These are phyloP conservation scores for Monopterus albus DNA, from an alignment of 2,113 vertebrate species.

Conservation along the genomic window DNA sequence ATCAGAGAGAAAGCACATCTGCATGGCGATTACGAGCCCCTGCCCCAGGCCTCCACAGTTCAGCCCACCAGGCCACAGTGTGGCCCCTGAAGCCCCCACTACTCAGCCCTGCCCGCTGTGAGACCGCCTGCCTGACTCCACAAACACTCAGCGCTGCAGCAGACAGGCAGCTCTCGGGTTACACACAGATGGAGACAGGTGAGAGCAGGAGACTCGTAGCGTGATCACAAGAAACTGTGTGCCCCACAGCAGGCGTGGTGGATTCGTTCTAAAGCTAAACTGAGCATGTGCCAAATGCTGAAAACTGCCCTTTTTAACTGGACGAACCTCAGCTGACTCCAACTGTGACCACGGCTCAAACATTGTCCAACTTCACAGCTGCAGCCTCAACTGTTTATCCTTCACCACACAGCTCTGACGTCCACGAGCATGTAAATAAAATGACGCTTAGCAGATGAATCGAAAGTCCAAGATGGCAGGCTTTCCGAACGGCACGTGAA, in stretches of 20 bases:
- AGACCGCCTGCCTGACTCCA: conserved; percentile 39
- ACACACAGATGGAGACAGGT: conserved; percentile 21
- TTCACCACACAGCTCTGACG: conserved; percentile 29
- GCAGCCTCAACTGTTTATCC: conserved; percentile 37
- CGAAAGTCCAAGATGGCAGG: background rate
- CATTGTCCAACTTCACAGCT: conserved; percentile 39
- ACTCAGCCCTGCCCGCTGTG: background rate
- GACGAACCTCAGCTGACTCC: background rate
- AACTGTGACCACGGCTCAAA: background rate
- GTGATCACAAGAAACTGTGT: no score
- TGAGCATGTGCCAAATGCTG: background rate
- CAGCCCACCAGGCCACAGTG: background rate
- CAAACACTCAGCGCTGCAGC: conserved; percentile 6
- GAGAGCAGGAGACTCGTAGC: background rate
- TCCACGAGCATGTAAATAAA: conserved; percentile 55
- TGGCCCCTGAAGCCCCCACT: background rate
- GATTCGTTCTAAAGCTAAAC: background rate
- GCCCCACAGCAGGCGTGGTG: background rate
- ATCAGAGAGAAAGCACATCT: no score
- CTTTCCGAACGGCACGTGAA: conserved; percentile 10
- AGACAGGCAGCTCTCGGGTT: conserved; percentile 40
- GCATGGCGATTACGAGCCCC: no score
- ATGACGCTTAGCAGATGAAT: conserved; percentile 2
- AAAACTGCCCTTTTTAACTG: background rate
- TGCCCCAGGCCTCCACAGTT: no score